Percentiles rank a stretch among this genome's conserved stretches.
Evolutionary conservation across 2,113 vertebrate genomes (phyloP).

Genomic region (Neofelis nebulosa): DNA sequence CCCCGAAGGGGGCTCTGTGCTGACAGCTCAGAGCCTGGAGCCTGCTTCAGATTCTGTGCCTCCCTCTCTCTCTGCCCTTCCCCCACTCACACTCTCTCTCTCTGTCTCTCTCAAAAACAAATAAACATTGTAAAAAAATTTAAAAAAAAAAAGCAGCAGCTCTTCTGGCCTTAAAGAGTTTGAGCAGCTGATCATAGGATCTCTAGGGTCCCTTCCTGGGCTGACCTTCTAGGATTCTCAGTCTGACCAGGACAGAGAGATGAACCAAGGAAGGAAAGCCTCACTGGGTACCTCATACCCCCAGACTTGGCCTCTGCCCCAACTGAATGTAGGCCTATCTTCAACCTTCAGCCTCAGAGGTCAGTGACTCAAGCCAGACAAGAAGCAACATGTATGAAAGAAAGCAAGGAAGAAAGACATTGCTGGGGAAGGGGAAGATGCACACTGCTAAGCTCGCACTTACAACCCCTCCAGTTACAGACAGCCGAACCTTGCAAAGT

Average conservation of each 20-base stretch:
- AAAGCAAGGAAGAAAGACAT: not conserved
- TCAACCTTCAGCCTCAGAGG: not conserved
- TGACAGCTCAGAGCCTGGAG: no score
- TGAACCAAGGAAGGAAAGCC: not conserved
- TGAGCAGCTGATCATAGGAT: not conserved
- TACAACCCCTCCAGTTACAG: not conserved
- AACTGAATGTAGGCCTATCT: not conserved
- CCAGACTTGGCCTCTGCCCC: not conserved
- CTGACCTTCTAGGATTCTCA: not conserved
- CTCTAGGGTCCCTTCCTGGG: not conserved
- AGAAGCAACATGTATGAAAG: not conserved
- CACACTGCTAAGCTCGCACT: not conserved
- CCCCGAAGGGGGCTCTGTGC: no score
- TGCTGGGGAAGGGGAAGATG: not conserved
- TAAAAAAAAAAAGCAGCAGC: not conserved
- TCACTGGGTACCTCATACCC: not conserved
- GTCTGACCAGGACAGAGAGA: not conserved
- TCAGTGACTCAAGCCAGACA: not conserved
- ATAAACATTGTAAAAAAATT: no score
- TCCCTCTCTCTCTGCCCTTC: no score
- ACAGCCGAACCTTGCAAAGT: constrained; percentile 57
- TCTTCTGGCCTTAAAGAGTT: not conserved
- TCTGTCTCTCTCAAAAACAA: no score
- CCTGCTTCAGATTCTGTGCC: no score
- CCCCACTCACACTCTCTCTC: no score